These are phyloP conservation scores for Fulica atra DNA, from an alignment of 2,113 vertebrate species.

Conservation along the genomic window DNA sequence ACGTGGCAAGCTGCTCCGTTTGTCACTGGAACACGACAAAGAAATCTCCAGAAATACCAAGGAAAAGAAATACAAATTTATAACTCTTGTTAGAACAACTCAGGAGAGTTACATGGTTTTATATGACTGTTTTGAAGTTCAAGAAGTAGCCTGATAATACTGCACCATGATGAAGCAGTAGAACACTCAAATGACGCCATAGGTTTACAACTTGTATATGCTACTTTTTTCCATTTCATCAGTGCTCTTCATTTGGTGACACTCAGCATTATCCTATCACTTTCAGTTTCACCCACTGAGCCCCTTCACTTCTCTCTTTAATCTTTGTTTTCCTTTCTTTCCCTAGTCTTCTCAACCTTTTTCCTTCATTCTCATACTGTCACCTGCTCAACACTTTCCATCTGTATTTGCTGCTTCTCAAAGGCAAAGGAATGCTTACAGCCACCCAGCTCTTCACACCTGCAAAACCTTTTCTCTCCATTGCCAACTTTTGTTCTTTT, in stretches of 20 bases:
- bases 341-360: background rate
- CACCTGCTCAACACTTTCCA: background rate
- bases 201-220: background rate
- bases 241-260: background rate
- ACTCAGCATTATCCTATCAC: background rate
- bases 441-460: background rate
- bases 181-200: background rate
- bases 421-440: background rate
- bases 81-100: background rate
- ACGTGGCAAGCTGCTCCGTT: fast-evolving
- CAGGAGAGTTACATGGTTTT: background rate
- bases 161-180: background rate
- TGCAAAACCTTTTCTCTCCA: background rate
- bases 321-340: background rate
- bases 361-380: background rate
- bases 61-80: background rate
- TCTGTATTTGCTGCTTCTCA: background rate
- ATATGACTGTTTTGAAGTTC: background rate
- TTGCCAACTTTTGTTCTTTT: background rate
- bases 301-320: background rate
- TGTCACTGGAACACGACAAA: background rate
- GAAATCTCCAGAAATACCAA: background rate
- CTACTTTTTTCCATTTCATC: background rate
- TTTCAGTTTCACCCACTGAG: background rate
- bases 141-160: background rate